Evolutionary conservation across 2,797 vertebrate genomes (phyloP).

Genomic region (Sebastes goodei): DNA sequence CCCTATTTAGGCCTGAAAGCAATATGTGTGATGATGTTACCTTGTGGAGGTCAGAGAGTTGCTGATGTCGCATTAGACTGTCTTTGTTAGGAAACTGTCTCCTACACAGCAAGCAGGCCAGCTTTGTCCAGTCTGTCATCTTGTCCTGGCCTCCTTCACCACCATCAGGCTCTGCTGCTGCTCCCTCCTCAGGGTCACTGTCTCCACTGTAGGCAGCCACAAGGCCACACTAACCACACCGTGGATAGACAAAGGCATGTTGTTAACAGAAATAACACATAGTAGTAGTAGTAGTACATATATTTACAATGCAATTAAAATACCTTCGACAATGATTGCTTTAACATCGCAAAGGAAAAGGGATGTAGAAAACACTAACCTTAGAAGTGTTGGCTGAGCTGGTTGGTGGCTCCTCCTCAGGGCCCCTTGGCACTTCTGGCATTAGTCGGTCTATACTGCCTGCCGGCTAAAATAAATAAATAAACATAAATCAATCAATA

Average conservation of each 20-base stretch:
- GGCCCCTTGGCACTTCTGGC: constrained; percentile 84
- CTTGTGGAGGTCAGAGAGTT: constrained; percentile 98
- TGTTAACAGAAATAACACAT: not conserved
- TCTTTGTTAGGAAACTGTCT: constrained; percentile 98
- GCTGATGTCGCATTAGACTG: constrained; percentile 91
- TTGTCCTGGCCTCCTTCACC: constrained; percentile 88
- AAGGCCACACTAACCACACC: constrained; percentile 84
- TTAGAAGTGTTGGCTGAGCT: constrained; percentile 82
- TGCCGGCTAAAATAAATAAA: constrained; percentile 74
- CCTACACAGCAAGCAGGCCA: constrained; percentile 96
- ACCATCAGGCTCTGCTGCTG: constrained; percentile 81
- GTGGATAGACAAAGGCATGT: not conserved
- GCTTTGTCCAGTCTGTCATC: constrained; percentile 95
- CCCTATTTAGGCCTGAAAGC: not conserved
- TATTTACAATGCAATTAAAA: not conserved
- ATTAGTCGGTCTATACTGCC: constrained; percentile 90
- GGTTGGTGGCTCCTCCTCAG: constrained; percentile 85
- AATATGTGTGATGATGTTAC: constrained; percentile 67
- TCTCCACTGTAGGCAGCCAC: constrained; percentile 98
- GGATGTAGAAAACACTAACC: constrained; percentile 70
- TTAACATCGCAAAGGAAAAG: not conserved
- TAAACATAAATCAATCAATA: not conserved
- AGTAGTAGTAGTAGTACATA: not conserved
- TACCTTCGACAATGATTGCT: not conserved
- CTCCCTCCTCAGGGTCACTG: constrained; percentile 94